Percentiles rank a stretch among this genome's conserved stretches.
Conservation (phyloP, 2,888 invertebrate species). For the Acleris cristana region DNA sequence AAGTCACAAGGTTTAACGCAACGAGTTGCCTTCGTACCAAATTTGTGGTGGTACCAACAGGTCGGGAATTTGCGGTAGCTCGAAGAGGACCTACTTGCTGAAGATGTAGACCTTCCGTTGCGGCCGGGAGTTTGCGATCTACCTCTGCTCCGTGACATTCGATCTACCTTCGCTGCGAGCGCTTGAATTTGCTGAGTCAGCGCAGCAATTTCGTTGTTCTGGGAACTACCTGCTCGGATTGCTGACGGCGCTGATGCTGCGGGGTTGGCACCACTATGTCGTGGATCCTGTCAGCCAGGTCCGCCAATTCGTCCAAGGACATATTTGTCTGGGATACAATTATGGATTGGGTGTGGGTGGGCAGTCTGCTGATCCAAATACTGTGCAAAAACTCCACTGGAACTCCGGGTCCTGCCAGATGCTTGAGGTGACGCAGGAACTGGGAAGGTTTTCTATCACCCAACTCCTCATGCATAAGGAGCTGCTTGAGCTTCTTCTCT, state of each 20-base stretch:
- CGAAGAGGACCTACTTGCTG: too few species aligned
- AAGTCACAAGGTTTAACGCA: too few species aligned
- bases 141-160: not conserved
- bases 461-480: slow-evolving; percentile 34
- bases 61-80: too few species aligned
- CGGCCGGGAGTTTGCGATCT: too few species aligned
- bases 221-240: not conserved
- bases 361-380: slow-evolving; percentile 32
- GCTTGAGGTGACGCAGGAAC: slow-evolving; percentile 10
- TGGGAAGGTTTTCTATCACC: slow-evolving; percentile 37
- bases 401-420: slow-evolving; percentile 16
- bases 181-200: not conserved
- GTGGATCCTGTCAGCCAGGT: slow-evolving; percentile 36
- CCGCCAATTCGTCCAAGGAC: slow-evolving; percentile 25
- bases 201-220: not conserved
- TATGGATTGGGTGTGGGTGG: slow-evolving; percentile 31
- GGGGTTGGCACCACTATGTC: slow-evolving; percentile 35
- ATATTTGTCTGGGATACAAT: slow-evolving; percentile 31
- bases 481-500: slow-evolving; percentile 27
- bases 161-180: not conserved
- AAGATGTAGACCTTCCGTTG: too few species aligned
- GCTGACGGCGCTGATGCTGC: not conserved
- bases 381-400: slow-evolving; percentile 29
- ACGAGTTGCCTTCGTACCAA: too few species aligned
- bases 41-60: too few species aligned